Conservation (phyloP, 2,113 vertebrate species). For the Motacilla tschutschensis region DNA sequence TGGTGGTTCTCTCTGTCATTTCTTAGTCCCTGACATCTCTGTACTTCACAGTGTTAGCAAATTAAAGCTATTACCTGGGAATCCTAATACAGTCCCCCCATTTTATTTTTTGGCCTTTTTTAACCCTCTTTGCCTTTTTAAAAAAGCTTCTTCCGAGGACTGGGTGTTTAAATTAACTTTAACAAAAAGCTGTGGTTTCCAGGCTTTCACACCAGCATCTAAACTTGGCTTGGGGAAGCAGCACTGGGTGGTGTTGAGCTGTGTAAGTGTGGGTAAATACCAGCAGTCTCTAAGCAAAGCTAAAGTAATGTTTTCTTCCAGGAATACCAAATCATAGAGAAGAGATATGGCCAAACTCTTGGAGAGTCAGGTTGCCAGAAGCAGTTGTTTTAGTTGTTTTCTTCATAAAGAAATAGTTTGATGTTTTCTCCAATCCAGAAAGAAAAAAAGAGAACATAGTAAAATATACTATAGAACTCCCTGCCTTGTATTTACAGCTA, state of each 20-base stretch:
- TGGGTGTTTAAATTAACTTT: background rate
- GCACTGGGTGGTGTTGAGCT: background rate
- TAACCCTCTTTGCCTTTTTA: background rate
- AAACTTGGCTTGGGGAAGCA: background rate
- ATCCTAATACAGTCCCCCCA: background rate
- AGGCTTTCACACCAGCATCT: background rate
- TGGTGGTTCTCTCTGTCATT: background rate
- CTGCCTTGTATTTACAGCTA: background rate
- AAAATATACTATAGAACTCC: background rate
- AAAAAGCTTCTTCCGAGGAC: background rate
- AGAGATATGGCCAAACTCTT: background rate
- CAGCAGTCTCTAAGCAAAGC: slow-evolving; percentile 31
- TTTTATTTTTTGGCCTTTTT: background rate
- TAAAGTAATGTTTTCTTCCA: slow-evolving; percentile 31
- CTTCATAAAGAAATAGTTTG: slow-evolving; percentile 15
- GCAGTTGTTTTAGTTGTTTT: slow-evolving; percentile 40
- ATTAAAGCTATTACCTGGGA: background rate
- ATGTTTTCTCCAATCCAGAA: slow-evolving; percentile 15
- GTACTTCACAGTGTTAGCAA: background rate
- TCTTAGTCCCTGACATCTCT: background rate
- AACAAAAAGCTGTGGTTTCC: background rate
- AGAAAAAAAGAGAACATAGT: background rate
- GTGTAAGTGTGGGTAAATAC: slow-evolving; percentile 35
- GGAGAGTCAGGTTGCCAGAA: slow-evolving; percentile 25
- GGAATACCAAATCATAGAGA: slow-evolving; percentile 8